Conservation (phyloP, 1,140 invertebrate genomes). For the Neotoxoptera formosana region DNA sequence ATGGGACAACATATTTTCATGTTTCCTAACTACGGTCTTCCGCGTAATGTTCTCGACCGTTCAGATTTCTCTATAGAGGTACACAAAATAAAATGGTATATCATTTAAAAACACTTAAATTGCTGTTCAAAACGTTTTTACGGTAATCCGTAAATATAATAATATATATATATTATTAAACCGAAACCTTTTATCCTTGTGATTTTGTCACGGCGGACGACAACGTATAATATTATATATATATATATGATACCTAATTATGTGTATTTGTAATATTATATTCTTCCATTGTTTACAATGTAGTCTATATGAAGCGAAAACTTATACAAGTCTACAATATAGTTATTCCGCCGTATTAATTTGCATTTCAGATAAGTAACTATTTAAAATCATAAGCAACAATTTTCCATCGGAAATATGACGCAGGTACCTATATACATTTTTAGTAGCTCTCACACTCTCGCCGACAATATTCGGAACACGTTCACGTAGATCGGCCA, state of each 20-base stretch:
- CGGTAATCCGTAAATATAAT: background rate
- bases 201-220: background rate
- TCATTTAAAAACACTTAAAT: constrained; percentile 18
- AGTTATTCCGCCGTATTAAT: too few relatives aligned
- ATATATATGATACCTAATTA: too few relatives aligned
- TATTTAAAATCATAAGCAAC: too few relatives aligned
- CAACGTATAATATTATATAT: background rate
- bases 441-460: background rate
- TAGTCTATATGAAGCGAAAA: background rate
- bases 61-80: background rate
- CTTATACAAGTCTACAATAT: background rate
- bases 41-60: background rate
- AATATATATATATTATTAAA: background rate
- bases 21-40: background rate
- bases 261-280: background rate
- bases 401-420: too few relatives aligned
- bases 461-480: background rate
- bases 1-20: background rate
- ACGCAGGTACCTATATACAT: too few relatives aligned
- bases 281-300: background rate
- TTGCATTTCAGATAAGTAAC: too few relatives aligned
- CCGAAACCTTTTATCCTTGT: background rate
- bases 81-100: background rate
- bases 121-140: background rate
- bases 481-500: background rate